Evolutionary conservation across 1,140 invertebrate genomes (phyloP), one percentile per base, ranked within the genome.

Genomic region (Thalassaphorura encarpata): DNA sequence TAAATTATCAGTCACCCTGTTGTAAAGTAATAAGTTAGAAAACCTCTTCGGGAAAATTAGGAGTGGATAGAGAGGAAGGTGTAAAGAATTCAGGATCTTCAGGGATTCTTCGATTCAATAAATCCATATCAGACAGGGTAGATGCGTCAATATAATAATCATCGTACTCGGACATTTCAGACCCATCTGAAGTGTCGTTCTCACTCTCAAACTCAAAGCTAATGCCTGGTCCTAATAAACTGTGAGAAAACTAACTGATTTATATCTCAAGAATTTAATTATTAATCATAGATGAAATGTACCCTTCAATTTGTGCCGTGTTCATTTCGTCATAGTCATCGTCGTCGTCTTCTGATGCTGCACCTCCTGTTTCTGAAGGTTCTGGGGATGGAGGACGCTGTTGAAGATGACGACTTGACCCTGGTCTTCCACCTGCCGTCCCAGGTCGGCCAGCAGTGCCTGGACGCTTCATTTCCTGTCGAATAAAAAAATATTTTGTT

Each of bases 241-340:
- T 36, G 33, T 36, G 33, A n/a, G 11, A 36, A 11, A 36, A 36
- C n/a, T n/a, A n/a, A n/a, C 11, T n/a, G 33, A 36, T 36, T 11
- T 36, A 11, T 11, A 36, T 11, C n/a, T 11, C 8, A 45, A 16
- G 42, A 45, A 45, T 45, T 16, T 13, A 45, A 11, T n/a, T 16
- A 23, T 23, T 45, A 23, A n/a, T 8, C 48, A 50, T 8, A 21
- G 52, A 50, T 56, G 6, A 18, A 28, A 33, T 16, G n/a, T 8
- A 53, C 24, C 48, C 23, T 65, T 54, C 21, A 51, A 62, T 11
- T 36, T 36, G 33, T 36, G 33, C 11, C 11, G 11, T 11, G 11
- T n/a, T n/a, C 11, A 36, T n/a, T 36, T 36, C 33, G 33, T 36
- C 33, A n/a, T 36, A 36, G 33, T 36, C 11, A 36, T 11, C 33